Base-by-base conservation (phyloP, 2,113 vertebrate genomes). In the Amblyopsis rosae region DNA sequence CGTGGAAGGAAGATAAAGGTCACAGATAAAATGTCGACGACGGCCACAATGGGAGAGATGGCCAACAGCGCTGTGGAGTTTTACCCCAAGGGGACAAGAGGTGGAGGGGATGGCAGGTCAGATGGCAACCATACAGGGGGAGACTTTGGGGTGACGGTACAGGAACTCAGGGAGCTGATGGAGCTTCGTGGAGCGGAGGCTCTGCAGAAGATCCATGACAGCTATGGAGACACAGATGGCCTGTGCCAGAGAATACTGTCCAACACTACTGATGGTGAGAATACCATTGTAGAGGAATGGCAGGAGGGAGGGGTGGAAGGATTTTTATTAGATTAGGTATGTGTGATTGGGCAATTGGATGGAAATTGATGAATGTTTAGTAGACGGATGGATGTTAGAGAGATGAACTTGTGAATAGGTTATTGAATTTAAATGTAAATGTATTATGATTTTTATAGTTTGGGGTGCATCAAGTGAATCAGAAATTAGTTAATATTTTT, bases 61-160 rank as follows among this genome's bases (percentile, higher is more conserved):
- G 95, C 93, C 35, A 97, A 96, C 90, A 97, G 95, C 15, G 91
- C 93, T n/a, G 94, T 95, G 76, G 96, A 95, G 86, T 95, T 95
- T 87, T 95, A 95, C 82, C 94, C 95, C 75, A 96, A 96, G 82
- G 87, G 90, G 75, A 90, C 87, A 62, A 85, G 89, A 55, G 87
- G 78, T 16, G 62, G 70, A 33, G 72, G 82, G 5, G 75, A 88
- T 60, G 72, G 81, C 49, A 71, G 85, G 58, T 77, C 84, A 11
- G 93, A 92, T 32, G 87, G 85, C 61, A 92, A 92, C 78, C 90
- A 91, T 15, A 87, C 92, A 0, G 87, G 79, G 35, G 94, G 92
- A 72, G 94, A 95, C 70, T 96, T 95, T 41, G 94, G 92, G 77
- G 94, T 93, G 76, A 93, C 94, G 0, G 77, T 96, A 87, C 82